phyloP scores from a whole-genome alignment of 2,797 vertebrate genomes.

The Apogon hyalosoma region DNA sequence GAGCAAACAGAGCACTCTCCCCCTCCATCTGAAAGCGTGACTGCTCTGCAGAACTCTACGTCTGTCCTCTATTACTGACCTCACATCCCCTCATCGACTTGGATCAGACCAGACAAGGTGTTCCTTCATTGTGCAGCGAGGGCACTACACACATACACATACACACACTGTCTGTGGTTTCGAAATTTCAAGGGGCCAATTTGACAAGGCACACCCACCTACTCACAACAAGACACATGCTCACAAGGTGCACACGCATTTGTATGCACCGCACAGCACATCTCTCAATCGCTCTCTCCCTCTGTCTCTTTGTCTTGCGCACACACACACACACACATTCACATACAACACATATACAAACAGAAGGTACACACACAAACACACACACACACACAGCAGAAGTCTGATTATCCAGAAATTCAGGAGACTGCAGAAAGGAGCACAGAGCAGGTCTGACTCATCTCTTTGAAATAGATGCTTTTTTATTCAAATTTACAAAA shows the following conservation, averaged over 20 bases:
- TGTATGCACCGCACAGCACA: conserved; percentile 60
- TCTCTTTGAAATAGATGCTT: conserved; percentile 79
- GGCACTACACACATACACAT: conserved; percentile 6
- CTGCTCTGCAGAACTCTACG: conserved; percentile 64
- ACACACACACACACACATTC: conserved; percentile 1
- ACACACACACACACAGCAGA: conserved; percentile 17
- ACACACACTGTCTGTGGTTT: conserved; percentile 28
- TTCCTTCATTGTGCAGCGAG: conserved; percentile 57
- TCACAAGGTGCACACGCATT: conserved; percentile 56
- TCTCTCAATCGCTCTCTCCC: conserved; percentile 42
- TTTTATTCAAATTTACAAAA: conserved; percentile 86
- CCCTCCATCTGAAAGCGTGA: conserved; percentile 53
- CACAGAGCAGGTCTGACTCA: conserved; percentile 58
- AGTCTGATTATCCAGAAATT: conserved; percentile 58
- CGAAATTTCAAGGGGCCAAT: conserved; percentile 70
- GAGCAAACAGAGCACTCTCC: conserved; percentile 56
- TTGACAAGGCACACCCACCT: conserved; percentile 63
- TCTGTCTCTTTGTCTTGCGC: conserved; percentile 13
- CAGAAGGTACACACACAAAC: conserved; percentile 11
- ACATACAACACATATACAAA: conserved; percentile 15
- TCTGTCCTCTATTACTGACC: conserved; percentile 74
- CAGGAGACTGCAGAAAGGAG: conserved; percentile 43
- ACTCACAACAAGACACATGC: conserved; percentile 58
- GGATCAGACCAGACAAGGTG: conserved; percentile 69
- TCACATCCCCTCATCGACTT: conserved; percentile 47